Evolutionary conservation across 2,113 vertebrate genomes (phyloP), one percentile per base, ranked within the genome.

Genomic region (Carollia perspicillata): DNA sequence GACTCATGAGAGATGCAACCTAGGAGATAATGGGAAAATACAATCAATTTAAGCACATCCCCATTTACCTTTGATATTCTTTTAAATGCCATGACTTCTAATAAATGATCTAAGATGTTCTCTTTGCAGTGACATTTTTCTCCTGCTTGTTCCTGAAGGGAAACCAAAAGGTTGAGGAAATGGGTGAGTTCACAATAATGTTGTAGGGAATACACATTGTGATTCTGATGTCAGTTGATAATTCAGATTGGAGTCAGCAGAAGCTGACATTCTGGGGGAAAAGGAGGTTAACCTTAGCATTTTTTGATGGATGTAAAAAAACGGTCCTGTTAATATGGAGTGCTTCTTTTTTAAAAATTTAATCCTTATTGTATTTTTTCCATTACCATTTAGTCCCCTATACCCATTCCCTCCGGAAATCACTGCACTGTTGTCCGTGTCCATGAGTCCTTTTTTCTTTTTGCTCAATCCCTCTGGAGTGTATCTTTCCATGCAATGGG

Each of bases 41-140:
- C 7, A 58, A 42, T 20, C 6, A 23, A 42, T 90, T 95, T 93
- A 96, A 95, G 55, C 78, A 74, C 26, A 89, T 80, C 47, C 86
- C 3, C n/a, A 69, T 96, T 97, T 94, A 84, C 65, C 71, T 98
- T 80, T 26, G 26, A 97, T 75, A 51, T 97, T 75, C n/a, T 44
- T 95, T 53, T 90, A 58, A 58, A 95, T 96, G 92, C 93, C 9
- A 6, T 0, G 1, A 84, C 69, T 95, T 37, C 65, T 95, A 94
- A 78, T 91, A 88, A 95, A 91, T 97, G 81, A 92, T 28, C 68
- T n/a, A 95, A 92, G 37, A 87, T 80, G 13, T 84, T 92, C 44
- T 92, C 66, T 94, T 92, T 66, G 37, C 12, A 35, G 33, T 53
- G 16, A 9, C 40, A 51, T 66, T 53, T 92, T 72, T 77, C 65